Evolutionary conservation across 1,140 invertebrate genomes (phyloP), one percentile per base, ranked within the genome.

Genomic region (Tetragnatha versicolor): DNA sequence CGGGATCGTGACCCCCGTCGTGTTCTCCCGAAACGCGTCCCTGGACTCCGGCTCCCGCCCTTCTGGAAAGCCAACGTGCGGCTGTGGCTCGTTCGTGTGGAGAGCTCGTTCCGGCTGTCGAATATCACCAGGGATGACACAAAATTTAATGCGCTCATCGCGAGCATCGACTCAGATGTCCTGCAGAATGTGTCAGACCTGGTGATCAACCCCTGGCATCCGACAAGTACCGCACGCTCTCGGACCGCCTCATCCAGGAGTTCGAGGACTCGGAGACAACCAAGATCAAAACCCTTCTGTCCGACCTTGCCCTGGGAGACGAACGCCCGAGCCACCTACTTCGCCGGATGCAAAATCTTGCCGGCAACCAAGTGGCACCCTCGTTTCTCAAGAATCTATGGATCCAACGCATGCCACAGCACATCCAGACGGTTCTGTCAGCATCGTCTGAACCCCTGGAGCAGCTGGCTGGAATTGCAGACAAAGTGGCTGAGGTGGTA

Each of bases 391-490:
- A n/a, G n/a, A n/a, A 29, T 1, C 45, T 60, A 39, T 72, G 68
- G 68, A 4, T 72, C 31, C 68, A 60, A 22, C 1, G 35, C 7
- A 49, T 73, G 4, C 70, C 70, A 17, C 7, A 12, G 7, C 53
- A 73, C 10, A 39, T 60, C 17, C 35, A 73, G 29, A 45, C 37
- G 2, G 22, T 60, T n/a, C 31, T 73, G 22, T 45, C 55, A 20
- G 53, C 22, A 3, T 73, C 70, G 1, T 39, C 35, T 31, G 33
- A 73, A 42, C 4, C 9, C 0, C 17, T 73, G 4, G 53, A 58
- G n/a, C 6, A 58, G 12, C 22, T 73, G 22, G 70, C 53, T 29
- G 33, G 42, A 12, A 58, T 73, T 42, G 70, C 70, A 3, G 53
- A 61, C 14, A 73, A 73, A 45, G 49, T 60, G 7, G 2, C 12